A percentile compares a stretch with the other conserved stretches of the same genome.
Conservation (phyloP, 2,888 invertebrate species). For the Apantesis nais region DNA sequence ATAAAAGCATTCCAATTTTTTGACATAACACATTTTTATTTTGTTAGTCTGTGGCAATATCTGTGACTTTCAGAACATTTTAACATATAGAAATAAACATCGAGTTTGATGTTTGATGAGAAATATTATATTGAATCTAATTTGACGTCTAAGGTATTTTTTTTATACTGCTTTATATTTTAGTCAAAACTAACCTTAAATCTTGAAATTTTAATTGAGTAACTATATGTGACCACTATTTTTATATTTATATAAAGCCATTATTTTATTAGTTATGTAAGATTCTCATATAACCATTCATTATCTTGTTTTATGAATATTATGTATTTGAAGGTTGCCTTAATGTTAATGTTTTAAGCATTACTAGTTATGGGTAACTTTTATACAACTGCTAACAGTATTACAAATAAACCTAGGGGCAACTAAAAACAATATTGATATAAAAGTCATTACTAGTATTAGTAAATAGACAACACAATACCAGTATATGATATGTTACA, state of each 20-base stretch:
- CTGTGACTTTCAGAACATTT: background rate
- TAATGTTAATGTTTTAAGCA: background rate
- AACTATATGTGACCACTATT: background rate
- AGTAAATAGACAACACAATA: background rate
- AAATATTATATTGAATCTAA: background rate
- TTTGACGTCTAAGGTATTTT: background rate
- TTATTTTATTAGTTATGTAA: slow-evolving; percentile 9
- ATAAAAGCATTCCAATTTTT: slow-evolving; percentile 1
- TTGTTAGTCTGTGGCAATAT: background rate
- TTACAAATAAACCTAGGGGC: background rate
- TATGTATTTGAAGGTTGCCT: slow-evolving; percentile 12
- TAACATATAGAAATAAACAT: too few species aligned
- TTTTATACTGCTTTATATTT: background rate
- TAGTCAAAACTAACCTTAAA: background rate
- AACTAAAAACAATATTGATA: background rate
- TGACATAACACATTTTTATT: background rate
- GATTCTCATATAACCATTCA: background rate
- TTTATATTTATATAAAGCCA: background rate
- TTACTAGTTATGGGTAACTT: background rate
- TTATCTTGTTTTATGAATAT: slow-evolving; percentile 12
- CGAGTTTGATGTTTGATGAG: too few species aligned
- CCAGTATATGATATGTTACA: background rate
- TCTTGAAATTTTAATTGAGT: background rate
- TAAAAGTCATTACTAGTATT: background rate
- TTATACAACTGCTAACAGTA: background rate